Base-by-base conservation (phyloP, 1,140 invertebrate genomes). In the Panagrolaimus sp. region DNA sequence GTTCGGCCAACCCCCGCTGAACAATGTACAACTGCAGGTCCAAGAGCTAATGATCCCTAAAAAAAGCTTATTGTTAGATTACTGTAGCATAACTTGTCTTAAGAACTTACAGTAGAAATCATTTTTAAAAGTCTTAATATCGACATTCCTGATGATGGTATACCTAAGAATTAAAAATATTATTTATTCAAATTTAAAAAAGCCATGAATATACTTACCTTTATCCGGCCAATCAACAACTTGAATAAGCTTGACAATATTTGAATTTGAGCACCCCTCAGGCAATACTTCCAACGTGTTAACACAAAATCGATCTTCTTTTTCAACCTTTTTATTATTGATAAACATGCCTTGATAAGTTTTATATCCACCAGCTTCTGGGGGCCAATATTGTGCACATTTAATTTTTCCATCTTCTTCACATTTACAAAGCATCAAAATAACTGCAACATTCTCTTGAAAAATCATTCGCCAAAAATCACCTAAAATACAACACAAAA, bases 391-490 rank as follows among this genome's bases (percentile, higher is more conserved):
- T 26, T 69, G 21, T 14, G 21, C 24, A 26, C 66, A 71, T 58
- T 69, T 71, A 17, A n/a, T 21, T 46, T 70, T 71, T 43, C 45
- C 46, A 21, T 67, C 43, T 52, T 71, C 65, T 14, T 70, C 67
- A 44, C 26, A 69, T 55, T 43, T 26, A 26, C 48, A 97, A 63
- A 94, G 96, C 94, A 98, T 97, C 62, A 98, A 94, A 83, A 98
- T 96, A 44, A 97, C 92, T 67, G 91, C 87, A 65, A 91, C 92
- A 83, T 96, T 94, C 84, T 98, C 94, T 85, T 98, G 94, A 90
- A 94, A 97, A 45, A 96, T 90, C 96, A 98, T 98, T 75, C 91
- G 89, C 94, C 94, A 98, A 85, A 98, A 97, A 84, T 98, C 94
- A 58, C 87, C 87, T 38, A 38, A 4, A 38, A n/a, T n/a, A n/a